Conservation (phyloP, 2,113 vertebrate species). For the Speoplatyrhinus poulsoni region DNA sequence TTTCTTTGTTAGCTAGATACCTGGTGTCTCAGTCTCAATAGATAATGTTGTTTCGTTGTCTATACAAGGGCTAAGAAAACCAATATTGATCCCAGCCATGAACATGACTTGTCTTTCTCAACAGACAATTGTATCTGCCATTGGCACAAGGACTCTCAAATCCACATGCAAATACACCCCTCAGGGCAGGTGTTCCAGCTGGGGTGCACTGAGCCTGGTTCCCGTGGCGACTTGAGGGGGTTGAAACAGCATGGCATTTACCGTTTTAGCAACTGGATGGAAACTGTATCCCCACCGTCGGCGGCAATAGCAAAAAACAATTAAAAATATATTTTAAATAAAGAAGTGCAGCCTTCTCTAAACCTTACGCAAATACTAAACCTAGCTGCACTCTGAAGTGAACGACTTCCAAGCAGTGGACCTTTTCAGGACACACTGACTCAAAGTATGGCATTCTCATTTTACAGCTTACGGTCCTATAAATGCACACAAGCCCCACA, state of each 20-base stretch:
- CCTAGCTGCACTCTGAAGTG: not conserved
- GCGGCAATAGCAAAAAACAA: too few species aligned
- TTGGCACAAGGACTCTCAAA: not conserved
- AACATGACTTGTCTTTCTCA: not conserved
- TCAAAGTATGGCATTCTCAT: too few species aligned
- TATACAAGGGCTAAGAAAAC: not conserved
- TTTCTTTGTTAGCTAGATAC: not conserved
- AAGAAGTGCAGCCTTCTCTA: too few species aligned
- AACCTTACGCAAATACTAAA: not conserved
- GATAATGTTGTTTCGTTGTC: not conserved
- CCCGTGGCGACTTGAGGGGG: not conserved
- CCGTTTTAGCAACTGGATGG: too few species aligned
- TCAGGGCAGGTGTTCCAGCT: not conserved
- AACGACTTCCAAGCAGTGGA: not conserved
- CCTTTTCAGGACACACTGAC: not conserved
- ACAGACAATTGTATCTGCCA: too few species aligned
- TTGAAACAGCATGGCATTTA: too few species aligned
- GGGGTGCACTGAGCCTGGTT: conserved; percentile 11
- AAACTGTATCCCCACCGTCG: too few species aligned
- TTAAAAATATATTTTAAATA: too few species aligned
- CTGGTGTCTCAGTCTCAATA: not conserved
- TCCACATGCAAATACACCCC: not conserved
- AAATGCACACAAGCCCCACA: too few species aligned
- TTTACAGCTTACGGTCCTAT: too few species aligned
- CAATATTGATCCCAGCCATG: not conserved